Evolutionary conservation across 1,140 invertebrate species (phyloP).

Genomic region (Drosophila azteca): DNA sequence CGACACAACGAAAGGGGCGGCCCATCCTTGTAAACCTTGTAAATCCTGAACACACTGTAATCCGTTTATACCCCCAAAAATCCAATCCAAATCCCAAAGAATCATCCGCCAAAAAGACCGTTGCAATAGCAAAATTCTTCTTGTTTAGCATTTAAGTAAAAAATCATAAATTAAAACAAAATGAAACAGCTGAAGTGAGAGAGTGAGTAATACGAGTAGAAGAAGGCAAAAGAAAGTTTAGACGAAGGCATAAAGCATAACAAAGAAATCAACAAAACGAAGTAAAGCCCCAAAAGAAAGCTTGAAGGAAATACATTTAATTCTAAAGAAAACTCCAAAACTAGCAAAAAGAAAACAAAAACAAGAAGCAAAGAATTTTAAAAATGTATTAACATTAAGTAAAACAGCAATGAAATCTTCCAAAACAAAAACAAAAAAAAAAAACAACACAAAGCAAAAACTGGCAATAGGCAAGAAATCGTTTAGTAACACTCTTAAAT

Average conservation of each 20-base stretch:
- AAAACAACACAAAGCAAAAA: conserved; percentile 25
- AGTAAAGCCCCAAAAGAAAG: conserved; percentile 16
- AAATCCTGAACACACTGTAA: neutral
- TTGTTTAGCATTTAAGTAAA: conserved; percentile 80
- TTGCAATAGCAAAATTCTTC: conserved; percentile 79
- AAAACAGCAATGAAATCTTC: conserved; percentile 79
- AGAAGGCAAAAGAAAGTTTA: conserved; percentile 20
- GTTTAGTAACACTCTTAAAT: conserved; percentile 72
- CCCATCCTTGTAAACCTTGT: neutral
- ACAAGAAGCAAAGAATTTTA: conserved; percentile 46
- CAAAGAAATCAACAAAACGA: conserved; percentile 68
- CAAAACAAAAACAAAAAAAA: conserved; percentile 54
- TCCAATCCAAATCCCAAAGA: conserved; percentile 5
- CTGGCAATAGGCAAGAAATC: conserved; percentile 21
- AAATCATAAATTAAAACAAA: conserved; percentile 34
- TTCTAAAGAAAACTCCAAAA: conserved; percentile 37
- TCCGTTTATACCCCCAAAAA: conserved; percentile 3
- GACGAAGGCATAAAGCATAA: conserved; percentile 63
- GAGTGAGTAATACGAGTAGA: conserved; percentile 24
- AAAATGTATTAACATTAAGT: conserved; percentile 73
- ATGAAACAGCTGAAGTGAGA: neutral
- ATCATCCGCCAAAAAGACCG: conserved; percentile 31
- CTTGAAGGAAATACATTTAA: conserved; percentile 46
- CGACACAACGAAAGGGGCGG: conserved; percentile 65
- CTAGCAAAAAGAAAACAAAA: conserved; percentile 61